These are phyloP conservation scores for Eudemis profundana DNA, from an alignment of 2,888 invertebrate genomes.

Conservation along the genomic window DNA sequence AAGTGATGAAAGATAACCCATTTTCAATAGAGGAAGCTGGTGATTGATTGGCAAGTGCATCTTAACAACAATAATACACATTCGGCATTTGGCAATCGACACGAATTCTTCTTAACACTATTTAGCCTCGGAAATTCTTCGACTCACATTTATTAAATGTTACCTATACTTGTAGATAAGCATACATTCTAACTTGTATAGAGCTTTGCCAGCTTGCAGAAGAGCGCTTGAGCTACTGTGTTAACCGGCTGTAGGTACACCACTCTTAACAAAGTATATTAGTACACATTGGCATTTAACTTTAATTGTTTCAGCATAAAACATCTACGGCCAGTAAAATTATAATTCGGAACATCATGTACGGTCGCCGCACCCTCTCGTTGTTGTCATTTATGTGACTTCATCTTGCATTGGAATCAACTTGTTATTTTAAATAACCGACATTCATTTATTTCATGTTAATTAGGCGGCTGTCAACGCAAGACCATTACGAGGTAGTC, in stretches of 20 bases:
- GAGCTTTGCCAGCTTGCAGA: slow-evolving; percentile 17
- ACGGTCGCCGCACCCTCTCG: slow-evolving; percentile 48
- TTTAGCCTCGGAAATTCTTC: slow-evolving; percentile 5
- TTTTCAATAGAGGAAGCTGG: slow-evolving; percentile 44
- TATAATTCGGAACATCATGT: slow-evolving; percentile 60
- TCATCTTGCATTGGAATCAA: slow-evolving; percentile 38
- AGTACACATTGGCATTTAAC: slow-evolving; percentile 64
- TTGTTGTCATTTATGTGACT: slow-evolving; percentile 39
- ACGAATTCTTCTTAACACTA: slow-evolving; percentile 26
- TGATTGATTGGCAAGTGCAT: slow-evolving; percentile 62
- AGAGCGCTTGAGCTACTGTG: slow-evolving; percentile 24
- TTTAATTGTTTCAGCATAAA: slow-evolving; percentile 82
- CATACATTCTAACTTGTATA: slow-evolving; percentile 34
- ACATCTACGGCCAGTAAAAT: slow-evolving; percentile 68
- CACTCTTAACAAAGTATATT: slow-evolving; percentile 31
- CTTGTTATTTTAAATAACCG: slow-evolving; percentile 23
- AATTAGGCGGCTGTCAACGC: slow-evolving; percentile 30
- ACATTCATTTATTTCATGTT: slow-evolving; percentile 30
- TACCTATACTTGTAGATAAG: slow-evolving; percentile 27
- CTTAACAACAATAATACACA: slow-evolving; percentile 52
- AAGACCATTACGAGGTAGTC: slow-evolving; percentile 39
- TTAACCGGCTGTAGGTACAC: slow-evolving; percentile 28
- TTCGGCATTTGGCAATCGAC: slow-evolving; percentile 58
- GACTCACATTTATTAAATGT: slow-evolving; percentile 9
- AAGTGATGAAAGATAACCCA: slow-evolving; percentile 36